Evolutionary conservation across 2,888 invertebrate genomes (phyloP), one percentile per base, ranked within the genome.

Genomic region (Diachrysia chrysitis): DNA sequence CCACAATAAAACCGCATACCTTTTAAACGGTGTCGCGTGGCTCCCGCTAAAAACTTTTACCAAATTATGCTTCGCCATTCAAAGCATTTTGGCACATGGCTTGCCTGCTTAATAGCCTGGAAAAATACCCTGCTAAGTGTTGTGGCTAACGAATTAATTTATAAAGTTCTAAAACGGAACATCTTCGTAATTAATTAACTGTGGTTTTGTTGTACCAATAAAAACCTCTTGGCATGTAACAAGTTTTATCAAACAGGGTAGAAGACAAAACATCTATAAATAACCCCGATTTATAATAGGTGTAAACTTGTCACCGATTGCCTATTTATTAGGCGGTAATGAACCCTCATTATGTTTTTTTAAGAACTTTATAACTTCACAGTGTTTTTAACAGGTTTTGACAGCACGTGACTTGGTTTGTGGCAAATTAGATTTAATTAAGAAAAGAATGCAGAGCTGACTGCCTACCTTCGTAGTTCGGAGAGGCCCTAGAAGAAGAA

Each of bases 1-100:
- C 93, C 93, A 85, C 93, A 92, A 90, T 88, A 88, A 90, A 94
- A 93, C 94, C 93, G 87, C 93, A 92, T 83, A 77, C 83, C 79
- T 83, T 85, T 90, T 89, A 87, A 90, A 86, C 87, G 85, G 85
- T 90, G 92, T 90, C 93, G 88, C 91, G 88, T 90, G 91, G 89
- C 91, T 81, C 82, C 80, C 74, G 76, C 83, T 85, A 88, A 89
- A 89, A 87, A 89, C 85, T 90, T 90, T 91, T 88, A 90, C 89
- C 86, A 81, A 90, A 89, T 86, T 87, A 85, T 83, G 71, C 76
- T 73, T 75, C 78, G 76, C 80, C 85, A 87, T 88, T 89, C 75
- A 85, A 87, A 86, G 81, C 73, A 85, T 87, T 89, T 89, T 82
- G 77, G 85, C 87, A 86, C 87, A 88, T 88, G 88, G 85, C 81